phyloP scores from a whole-genome alignment of 2,113 vertebrate species.

The Pygathrix nemaeus region DNA sequence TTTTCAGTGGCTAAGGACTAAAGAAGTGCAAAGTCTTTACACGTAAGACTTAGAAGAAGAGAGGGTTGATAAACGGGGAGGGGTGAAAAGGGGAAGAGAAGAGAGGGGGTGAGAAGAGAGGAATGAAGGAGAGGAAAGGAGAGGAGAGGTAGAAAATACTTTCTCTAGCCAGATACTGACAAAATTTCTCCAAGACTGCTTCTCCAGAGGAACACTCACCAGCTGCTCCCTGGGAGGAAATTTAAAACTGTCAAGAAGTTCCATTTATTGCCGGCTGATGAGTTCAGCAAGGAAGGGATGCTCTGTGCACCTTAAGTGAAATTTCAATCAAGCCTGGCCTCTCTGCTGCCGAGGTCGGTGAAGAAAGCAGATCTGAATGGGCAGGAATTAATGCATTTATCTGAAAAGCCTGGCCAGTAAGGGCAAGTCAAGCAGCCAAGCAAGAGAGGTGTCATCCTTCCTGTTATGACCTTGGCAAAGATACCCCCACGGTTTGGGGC shows the following conservation, averaged over 20 bases:
- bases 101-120: no score
- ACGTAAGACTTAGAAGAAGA: not conserved
- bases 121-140: no score
- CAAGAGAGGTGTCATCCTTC: not conserved
- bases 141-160: not conserved
- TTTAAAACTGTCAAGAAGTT: constrained; percentile 69
- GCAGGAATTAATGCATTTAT: not conserved
- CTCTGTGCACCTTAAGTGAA: not conserved
- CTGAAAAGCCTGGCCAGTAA: not conserved
- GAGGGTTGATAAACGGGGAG: no score
- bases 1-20: not conserved
- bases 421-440: not conserved
- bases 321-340: constrained; percentile 40
- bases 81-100: rapidly evolving
- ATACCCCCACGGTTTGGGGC: not conserved
- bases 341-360: not conserved
- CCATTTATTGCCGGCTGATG: constrained; percentile 68
- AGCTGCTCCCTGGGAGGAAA: constrained; percentile 73
- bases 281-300: constrained; percentile 21
- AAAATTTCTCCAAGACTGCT: constrained; percentile 56
- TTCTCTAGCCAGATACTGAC: constrained; percentile 25
- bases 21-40: not conserved
- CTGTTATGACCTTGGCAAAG: not conserved
- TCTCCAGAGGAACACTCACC: constrained; percentile 52
- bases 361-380: not conserved